Base-by-base conservation (phyloP, 2,888 invertebrate genomes). In the Heliconius aoede region DNA sequence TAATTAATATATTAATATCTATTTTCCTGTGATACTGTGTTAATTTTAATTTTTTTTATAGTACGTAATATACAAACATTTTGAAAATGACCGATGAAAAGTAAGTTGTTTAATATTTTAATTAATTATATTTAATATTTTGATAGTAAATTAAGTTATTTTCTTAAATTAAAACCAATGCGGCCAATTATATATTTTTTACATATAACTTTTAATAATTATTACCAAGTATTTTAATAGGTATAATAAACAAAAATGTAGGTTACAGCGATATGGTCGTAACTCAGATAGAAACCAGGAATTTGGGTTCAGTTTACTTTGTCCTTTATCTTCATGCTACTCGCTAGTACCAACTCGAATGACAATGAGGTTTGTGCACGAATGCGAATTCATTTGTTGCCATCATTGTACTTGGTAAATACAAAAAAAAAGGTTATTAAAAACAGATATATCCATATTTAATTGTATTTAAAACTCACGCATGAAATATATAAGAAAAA, bases 11-110 rank as follows among this genome's bases (percentile, higher is more conserved):
- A 76, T 81, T 80, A 77, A 73, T 79, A 73, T 73, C 79, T 26
- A 46, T 24, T 79, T 74, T 68, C 68, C 88, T 91, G 90, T 91
- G 90, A 90, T 90, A 90, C 86, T 88, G 86, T 86, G 85, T 82
- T 82, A 81, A 79, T 85, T 76, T 83, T 82, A 78, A 78, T 61
- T 36, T 36, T 65, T 76, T 61, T 61, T 62, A 74, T 76, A 65
- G 62, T 32, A 65, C 36, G 15, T 60, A 73, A 67, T 28, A 67
- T 60, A 60, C 5, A 64, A 26, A 60, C 1, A 60, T 72, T 71
- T 62, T 64, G 36, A 84, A 75, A 82, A 92, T 92, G 92, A 88
- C 88, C 58, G 89, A 89, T 65, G 89, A 90, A 82, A 91, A 90
- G 92, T 92, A 79, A 92, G 92, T 92, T 51, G 26, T 60, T 15